Conservation (phyloP, 2,797 vertebrate species). For the Cuniculus paca region DNA sequence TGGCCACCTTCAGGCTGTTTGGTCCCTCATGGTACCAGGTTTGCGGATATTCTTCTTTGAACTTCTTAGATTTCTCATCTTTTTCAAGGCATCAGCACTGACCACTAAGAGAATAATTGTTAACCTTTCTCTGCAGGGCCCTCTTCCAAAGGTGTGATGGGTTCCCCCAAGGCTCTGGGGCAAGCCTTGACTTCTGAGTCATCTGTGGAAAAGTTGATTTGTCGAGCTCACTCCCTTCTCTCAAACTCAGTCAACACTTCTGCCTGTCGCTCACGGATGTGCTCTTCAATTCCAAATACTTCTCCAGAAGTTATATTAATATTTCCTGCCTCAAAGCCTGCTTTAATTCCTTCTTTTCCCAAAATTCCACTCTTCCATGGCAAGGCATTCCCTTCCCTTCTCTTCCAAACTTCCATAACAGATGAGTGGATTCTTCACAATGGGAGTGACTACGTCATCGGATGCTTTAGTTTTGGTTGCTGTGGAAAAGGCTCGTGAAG, state of each 20-base stretch:
- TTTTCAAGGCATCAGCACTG: conserved; percentile 96
- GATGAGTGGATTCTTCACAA: too few species aligned
- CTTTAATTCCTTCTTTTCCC: too few species aligned
- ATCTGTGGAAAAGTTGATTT: conserved; percentile 97
- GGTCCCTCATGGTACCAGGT: conserved; percentile 99
- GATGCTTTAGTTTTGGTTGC: too few species aligned
- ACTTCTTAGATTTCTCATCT: conserved; percentile 94
- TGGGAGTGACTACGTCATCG: too few species aligned
- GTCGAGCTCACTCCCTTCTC: conserved; percentile 95
- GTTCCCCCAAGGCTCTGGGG: conserved; percentile 94
- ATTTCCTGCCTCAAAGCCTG: too few species aligned
- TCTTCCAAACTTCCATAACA: too few species aligned
- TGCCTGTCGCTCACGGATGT: conserved; percentile 95
- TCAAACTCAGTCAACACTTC: conserved; percentile 97
- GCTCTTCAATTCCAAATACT: conserved; percentile 96
- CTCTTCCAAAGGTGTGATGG: conserved; percentile 97
- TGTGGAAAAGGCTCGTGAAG: too few species aligned
- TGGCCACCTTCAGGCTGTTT: conserved; percentile 93
- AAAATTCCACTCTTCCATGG: too few species aligned
- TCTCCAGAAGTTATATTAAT: conserved; percentile 87
- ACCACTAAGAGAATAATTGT: conserved; percentile 86
- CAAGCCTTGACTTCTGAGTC: conserved; percentile 97
- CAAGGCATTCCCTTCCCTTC: too few species aligned
- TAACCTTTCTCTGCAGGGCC: conserved; percentile 97
- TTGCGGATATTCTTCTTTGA: conserved; percentile 97